Evolutionary conservation across 2,888 invertebrate species (phyloP).

Genomic region (Synergus japonicus): DNA sequence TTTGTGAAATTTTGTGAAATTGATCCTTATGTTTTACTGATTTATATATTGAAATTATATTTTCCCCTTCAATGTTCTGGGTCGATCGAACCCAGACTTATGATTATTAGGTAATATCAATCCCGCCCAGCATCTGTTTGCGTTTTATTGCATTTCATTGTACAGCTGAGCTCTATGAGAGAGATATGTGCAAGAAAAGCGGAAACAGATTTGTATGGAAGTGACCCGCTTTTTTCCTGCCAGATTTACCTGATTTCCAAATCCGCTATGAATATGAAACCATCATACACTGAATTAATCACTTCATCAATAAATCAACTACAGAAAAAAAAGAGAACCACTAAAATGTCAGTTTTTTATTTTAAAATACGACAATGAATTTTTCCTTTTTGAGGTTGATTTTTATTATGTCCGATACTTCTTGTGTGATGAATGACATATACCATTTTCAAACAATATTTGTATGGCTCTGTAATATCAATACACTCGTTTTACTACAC

Average conservation of each 20-base stretch:
- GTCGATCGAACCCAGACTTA: constrained; percentile 39
- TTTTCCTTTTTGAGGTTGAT: neutral
- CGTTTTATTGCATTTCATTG: constrained; percentile 44
- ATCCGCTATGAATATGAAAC: constrained; percentile 24
- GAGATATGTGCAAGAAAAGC: constrained; percentile 4
- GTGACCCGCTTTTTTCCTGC: constrained; percentile 5
- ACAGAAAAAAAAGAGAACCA: neutral
- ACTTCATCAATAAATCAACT: constrained; percentile 29
- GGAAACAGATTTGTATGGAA: constrained; percentile 22
- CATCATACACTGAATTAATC: constrained; percentile 19
- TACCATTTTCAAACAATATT: neutral
- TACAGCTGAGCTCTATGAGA: neutral
- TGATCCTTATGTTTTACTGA: neutral
- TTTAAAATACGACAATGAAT: constrained; percentile 1
- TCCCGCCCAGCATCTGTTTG: constrained; percentile 41
- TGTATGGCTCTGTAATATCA: neutral
- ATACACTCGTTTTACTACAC: neutral
- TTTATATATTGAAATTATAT: neutral
- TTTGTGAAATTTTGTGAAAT: too few relatives aligned
- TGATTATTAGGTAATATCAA: constrained; percentile 50
- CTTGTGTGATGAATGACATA: neutral
- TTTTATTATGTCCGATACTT: neutral
- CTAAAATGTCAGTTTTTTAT: neutral
- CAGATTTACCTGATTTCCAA: constrained; percentile 16
- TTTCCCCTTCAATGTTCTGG: neutral